Evolutionary conservation across 2,113 vertebrate genomes (phyloP), one percentile per base, ranked within the genome.

Genomic region (Corythornis cristatus): DNA sequence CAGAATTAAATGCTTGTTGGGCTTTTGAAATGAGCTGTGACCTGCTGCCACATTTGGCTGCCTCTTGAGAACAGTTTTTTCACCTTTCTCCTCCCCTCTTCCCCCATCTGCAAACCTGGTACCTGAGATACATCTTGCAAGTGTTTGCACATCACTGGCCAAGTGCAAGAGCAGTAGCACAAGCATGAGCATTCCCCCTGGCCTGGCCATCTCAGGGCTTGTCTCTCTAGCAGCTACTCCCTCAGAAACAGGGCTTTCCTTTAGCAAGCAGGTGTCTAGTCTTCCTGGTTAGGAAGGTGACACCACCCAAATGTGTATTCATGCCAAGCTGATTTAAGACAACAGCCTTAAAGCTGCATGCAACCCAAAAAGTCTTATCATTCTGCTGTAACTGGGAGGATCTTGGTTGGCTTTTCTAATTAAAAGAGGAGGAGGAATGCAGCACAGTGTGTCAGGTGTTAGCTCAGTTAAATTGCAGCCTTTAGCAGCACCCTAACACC

Each of bases 401-500:
- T 83, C 65, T 60, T 51, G 16, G 12, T 20, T 86, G 68, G 15
- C 42, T 45, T 48, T 86, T 88, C 62, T 25, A 71, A 62, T 23
- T 37, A 7, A 8, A 45, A 31, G 23, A 83, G 57, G 53, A 81
- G 31, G 33, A 88, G 31, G 37, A 88, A 31, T 37, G 73, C 65
- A 77, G 33, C 20, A 35, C 51, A 26, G 15, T 3, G 0, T 77
- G 56, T 83, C 71, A 85, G 54, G 33, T 25, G 22, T 79, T 89
- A 28, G 53, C 57, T 64, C 37, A 61, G 71, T 35, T 83, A 74
- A 84, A 81, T 81, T 54, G 58, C 43, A 75, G 33, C 9, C 65
- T 31, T 79, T n/a, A 62, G 29, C 57, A 64, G 25, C 64, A 62
- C 0, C 0, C 64, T 0, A 0, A 31, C 12, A 28, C 76, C 71